These are phyloP conservation scores for Aegotheles bennettii DNA, from an alignment of 2,113 vertebrate genomes.

Conservation along the genomic window DNA sequence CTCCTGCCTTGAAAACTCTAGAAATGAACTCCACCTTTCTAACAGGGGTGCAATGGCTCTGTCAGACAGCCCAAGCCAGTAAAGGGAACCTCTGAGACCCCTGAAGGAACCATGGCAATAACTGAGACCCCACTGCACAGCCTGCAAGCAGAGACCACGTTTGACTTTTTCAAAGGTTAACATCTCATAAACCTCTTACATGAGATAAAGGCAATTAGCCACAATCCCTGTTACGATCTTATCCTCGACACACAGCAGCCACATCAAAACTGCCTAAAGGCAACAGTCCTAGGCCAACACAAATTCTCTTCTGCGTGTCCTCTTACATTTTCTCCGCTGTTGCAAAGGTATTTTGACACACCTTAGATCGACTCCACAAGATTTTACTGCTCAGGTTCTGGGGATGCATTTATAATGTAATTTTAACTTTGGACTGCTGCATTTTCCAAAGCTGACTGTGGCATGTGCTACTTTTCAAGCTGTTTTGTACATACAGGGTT, in stretches of 20 bases:
- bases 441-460: background rate
- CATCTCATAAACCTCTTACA: background rate
- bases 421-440: background rate
- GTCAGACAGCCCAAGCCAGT: background rate
- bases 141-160: background rate
- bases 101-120: background rate
- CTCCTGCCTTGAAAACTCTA: background rate
- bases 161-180: background rate
- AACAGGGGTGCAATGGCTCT: background rate
- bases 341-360: background rate
- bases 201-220: background rate
- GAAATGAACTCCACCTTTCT: background rate
- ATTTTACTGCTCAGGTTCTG: background rate
- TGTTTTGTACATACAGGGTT: background rate
- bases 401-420: background rate
- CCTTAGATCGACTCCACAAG: background rate
- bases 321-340: background rate
- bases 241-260: background rate
- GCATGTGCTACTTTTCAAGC: background rate
- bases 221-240: accelerated
- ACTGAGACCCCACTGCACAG: background rate
- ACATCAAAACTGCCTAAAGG: background rate
- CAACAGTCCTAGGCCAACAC: accelerated
- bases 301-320: background rate
- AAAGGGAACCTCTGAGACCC: background rate